Conservation (phyloP, 2,888 invertebrate species). For the Acleris emargana region DNA sequence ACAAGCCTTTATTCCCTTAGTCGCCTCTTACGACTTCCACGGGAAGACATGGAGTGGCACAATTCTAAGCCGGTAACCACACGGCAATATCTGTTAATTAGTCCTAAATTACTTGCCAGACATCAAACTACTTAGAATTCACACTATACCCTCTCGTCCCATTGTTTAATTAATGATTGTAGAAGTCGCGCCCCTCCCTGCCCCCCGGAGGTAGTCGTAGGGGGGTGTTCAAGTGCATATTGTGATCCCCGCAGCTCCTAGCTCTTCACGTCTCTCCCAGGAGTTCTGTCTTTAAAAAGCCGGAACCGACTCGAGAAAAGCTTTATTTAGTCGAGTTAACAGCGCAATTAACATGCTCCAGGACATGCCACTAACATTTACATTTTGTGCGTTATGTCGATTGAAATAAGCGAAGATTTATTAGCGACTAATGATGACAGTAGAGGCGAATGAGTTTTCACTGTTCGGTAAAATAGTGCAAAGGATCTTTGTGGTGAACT, state of each 20-base stretch:
- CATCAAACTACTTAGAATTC: conserved; percentile 13
- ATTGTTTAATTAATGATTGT: conserved; percentile 60
- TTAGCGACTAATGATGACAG: too few relatives aligned
- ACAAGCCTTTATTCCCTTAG: too few relatives aligned
- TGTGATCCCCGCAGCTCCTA: conserved; percentile 70
- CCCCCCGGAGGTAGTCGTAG: conserved; percentile 70
- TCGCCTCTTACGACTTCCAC: too few relatives aligned
- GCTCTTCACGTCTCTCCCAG: conserved; percentile 78
- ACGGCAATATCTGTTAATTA: too few relatives aligned
- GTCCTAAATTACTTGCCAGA: not conserved
- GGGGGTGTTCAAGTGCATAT: conserved; percentile 82
- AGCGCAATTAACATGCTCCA: not conserved
- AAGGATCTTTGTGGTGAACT: too few relatives aligned
- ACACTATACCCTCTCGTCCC: conserved; percentile 40
- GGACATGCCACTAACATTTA: not conserved
- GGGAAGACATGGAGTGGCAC: too few relatives aligned
- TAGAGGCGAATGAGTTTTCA: too few relatives aligned
- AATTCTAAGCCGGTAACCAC: too few relatives aligned
- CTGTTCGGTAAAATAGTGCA: too few relatives aligned
- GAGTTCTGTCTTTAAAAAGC: conserved; percentile 66
- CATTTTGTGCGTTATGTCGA: too few relatives aligned
- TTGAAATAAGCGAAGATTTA: too few relatives aligned
- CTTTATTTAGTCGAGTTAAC: conserved; percentile 11
- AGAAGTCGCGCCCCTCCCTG: conserved; percentile 64
- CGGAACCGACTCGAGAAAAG: conserved; percentile 48